Evolutionary conservation across 64 coral and sea anemone species (phyloP).

Genomic region (Montipora efflorescens): DNA sequence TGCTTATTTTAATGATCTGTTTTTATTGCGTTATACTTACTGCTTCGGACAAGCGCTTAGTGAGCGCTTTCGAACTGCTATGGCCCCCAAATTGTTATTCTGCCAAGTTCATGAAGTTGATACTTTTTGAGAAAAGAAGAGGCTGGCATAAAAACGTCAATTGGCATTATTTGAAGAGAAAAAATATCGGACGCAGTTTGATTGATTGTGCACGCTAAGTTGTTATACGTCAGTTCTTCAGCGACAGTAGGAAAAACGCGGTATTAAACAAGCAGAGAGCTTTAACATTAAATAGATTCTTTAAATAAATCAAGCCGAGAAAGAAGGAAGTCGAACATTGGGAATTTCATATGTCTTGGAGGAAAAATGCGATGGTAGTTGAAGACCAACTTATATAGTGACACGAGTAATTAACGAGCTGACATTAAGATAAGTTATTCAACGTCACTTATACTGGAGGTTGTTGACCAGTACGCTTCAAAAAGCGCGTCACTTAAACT

Average conservation of each 20-base stretch:
- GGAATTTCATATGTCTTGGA: slow-evolving; percentile 9
- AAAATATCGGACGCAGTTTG: too few relatives aligned
- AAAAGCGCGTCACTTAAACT: not conserved
- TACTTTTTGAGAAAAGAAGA: not conserved
- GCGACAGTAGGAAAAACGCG: not conserved
- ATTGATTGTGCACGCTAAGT: too few relatives aligned
- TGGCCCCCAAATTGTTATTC: not conserved
- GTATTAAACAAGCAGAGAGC: not conserved
- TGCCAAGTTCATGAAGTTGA: not conserved
- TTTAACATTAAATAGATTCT: not conserved
- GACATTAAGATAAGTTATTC: not conserved
- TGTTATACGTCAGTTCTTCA: not conserved
- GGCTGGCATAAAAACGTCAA: not conserved
- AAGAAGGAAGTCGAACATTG: not conserved
- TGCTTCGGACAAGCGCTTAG: too few relatives aligned
- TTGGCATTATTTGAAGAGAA: too few relatives aligned
- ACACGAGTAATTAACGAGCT: not conserved
- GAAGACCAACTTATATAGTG: not conserved
- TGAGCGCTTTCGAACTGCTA: not conserved
- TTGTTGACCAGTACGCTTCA: not conserved
- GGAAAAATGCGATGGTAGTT: slow-evolving; percentile 1
- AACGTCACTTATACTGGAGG: not conserved
- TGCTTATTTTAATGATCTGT: not conserved
- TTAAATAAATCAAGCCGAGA: not conserved
- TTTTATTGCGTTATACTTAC: too few relatives aligned